A percentile compares a stretch with the other conserved stretches of the same genome.
phyloP scores from a whole-genome alignment of 35 echinoderm and acorn worm species.

The Diadema setosum region DNA sequence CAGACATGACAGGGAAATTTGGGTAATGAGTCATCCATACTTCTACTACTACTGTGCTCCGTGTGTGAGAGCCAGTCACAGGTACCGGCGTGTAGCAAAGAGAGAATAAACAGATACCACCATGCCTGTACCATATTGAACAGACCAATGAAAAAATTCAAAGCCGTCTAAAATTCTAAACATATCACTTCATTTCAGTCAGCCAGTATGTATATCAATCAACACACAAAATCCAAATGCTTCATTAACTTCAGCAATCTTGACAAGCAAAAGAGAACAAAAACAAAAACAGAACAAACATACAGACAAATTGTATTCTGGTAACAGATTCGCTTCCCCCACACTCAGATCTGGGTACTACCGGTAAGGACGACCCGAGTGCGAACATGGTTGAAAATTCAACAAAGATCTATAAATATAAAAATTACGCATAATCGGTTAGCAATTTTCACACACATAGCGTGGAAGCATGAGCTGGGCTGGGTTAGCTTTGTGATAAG shows the following conservation, averaged over 20 bases:
- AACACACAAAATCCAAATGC: not conserved
- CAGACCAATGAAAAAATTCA: no score
- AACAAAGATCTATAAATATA: not conserved
- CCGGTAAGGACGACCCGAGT: no score
- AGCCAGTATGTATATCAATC: not conserved
- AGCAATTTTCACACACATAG: not conserved
- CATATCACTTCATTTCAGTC: not conserved
- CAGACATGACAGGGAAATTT: not conserved
- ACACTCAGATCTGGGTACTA: no score
- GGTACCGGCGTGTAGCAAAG: no score
- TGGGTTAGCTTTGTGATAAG: no score
- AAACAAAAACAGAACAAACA: not conserved
- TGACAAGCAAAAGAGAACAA: not conserved
- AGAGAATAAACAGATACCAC: not conserved
- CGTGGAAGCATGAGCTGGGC: not conserved
- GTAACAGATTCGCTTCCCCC: no score
- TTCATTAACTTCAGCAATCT: not conserved
- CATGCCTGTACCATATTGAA: not conserved
- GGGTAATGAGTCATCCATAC: not conserved
- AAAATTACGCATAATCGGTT: not conserved
- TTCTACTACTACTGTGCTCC: no score
- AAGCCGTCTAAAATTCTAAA: not conserved
- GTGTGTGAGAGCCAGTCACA: no score
- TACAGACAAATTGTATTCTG: no score
- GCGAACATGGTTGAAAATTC: no score